A percentile compares a stretch with the other conserved stretches of the same genome.
phyloP scores from a whole-genome alignment of 2,113 vertebrate genomes.

The Salvelinus namaycush region DNA sequence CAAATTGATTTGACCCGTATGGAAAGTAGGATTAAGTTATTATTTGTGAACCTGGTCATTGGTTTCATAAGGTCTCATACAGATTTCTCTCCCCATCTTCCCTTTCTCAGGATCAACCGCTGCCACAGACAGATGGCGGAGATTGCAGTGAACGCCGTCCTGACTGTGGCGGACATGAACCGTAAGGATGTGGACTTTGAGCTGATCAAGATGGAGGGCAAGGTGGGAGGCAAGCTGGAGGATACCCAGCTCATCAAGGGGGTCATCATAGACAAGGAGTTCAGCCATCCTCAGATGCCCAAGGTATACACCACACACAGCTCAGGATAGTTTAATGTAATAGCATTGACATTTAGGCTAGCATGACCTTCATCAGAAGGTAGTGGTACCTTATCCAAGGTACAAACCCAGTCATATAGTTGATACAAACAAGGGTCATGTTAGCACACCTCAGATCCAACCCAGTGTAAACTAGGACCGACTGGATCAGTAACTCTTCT shows the following conservation, averaged over 20 bases:
- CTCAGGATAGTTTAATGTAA: too few relatives aligned
- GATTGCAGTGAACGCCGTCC: constrained; percentile 92
- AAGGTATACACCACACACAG: constrained; percentile 74
- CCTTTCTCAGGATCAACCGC: constrained; percentile 86
- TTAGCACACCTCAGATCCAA: too few relatives aligned
- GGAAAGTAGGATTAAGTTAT: too few relatives aligned
- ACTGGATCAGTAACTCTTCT: neutral
- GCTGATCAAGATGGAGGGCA: constrained; percentile 97
- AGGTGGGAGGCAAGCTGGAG: constrained; percentile 95
- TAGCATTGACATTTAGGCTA: too few relatives aligned
- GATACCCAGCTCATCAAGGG: constrained; percentile 96
- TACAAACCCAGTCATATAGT: too few relatives aligned
- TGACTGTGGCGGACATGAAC: constrained; percentile 96
- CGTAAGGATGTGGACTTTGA: constrained; percentile 98
- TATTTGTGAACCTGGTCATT: neutral
- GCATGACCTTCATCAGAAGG: too few relatives aligned
- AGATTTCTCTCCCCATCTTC: neutral
- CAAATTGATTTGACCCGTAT: too few relatives aligned
- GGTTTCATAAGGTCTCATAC: neutral
- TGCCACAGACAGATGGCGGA: constrained; percentile 98
- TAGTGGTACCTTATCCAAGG: too few relatives aligned
- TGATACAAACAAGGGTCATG: too few relatives aligned
- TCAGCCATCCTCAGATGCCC: constrained; percentile 99
- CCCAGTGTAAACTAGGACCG: neutral
- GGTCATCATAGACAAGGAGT: constrained; percentile 97